Conservation (phyloP, 2,797 vertebrate genomes). For the Cyprinella venusta region DNA sequence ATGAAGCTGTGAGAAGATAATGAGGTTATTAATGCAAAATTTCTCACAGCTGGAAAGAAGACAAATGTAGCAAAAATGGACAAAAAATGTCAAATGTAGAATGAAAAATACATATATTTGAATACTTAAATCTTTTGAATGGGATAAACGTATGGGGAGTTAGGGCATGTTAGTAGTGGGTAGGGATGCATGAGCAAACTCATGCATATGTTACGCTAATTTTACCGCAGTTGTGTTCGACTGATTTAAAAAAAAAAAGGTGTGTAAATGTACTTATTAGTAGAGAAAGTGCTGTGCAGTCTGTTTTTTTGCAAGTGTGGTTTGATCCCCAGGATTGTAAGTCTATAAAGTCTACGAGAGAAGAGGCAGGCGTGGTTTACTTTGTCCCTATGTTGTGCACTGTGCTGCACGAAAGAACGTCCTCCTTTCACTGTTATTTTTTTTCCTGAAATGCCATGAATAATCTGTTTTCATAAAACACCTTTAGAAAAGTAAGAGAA, state of each 20-base stretch:
- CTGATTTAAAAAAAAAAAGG: constrained; percentile 72
- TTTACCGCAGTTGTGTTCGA: constrained; percentile 71
- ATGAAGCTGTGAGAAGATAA: constrained; percentile 59
- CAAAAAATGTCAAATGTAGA: constrained; percentile 6
- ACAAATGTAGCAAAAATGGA: constrained; percentile 57
- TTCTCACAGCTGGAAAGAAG: constrained; percentile 58
- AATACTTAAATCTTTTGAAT: constrained; percentile 49
- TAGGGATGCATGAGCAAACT: constrained; percentile 63
- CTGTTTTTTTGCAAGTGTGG: constrained; percentile 84
- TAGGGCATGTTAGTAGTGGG: constrained; percentile 61
- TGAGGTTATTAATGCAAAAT: constrained; percentile 56
- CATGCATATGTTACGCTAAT: constrained; percentile 77
- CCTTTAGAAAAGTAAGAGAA: constrained; percentile 23
- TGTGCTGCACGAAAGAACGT: constrained; percentile 25
- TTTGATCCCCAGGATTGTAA: constrained; percentile 63
- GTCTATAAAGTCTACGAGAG: constrained; percentile 27
- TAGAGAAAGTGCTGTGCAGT: constrained; percentile 84
- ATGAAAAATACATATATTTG: constrained; percentile 52
- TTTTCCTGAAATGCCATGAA: constrained; percentile 21
- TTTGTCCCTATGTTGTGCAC: constrained; percentile 31
- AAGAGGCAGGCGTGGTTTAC: constrained; percentile 39
- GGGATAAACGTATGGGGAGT: constrained; percentile 53
- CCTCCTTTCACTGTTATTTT: background rate
- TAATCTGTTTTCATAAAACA: constrained; percentile 7
- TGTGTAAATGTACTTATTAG: constrained; percentile 80